Evolutionary conservation across 2,797 vertebrate genomes (phyloP).

Genomic region (Sebastes itinus): DNA sequence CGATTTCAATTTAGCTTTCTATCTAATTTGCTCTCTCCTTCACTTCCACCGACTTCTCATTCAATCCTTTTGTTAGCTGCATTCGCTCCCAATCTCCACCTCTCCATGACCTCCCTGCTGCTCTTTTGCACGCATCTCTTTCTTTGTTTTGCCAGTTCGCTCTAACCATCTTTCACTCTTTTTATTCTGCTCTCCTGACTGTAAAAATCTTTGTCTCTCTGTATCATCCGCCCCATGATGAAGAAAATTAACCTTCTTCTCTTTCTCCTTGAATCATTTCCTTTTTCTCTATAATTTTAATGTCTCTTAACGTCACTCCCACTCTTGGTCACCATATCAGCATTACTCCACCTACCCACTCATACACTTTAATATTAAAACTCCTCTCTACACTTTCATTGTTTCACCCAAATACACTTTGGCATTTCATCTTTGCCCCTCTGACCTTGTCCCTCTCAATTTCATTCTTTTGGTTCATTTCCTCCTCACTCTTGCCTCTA

Average conservation of each 20-base stretch:
- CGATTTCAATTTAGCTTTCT: conserved; percentile 42
- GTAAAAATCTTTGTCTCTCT: background rate
- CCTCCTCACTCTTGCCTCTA: background rate
- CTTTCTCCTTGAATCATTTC: background rate
- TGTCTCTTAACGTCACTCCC: conserved; percentile 3
- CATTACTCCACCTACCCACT: background rate
- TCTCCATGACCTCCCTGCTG: conserved; percentile 32
- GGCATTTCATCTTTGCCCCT: conserved; percentile 21
- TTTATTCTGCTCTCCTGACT: conserved; percentile 3
- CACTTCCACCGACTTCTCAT: conserved; percentile 48
- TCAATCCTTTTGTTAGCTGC: conserved; percentile 41
- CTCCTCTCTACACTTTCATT: background rate
- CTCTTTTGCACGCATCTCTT: background rate
- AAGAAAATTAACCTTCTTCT: conserved; percentile 15
- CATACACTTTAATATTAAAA: conserved; percentile 17
- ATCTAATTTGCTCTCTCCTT: conserved; percentile 60
- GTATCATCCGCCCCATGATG: background rate
- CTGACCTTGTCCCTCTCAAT: conserved; percentile 18
- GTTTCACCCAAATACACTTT: conserved; percentile 24
- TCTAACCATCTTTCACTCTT: background rate
- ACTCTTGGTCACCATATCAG: background rate
- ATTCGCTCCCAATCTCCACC: conserved; percentile 32
- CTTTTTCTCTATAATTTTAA: background rate
- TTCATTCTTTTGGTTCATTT: background rate
- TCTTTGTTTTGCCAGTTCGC: conserved; percentile 7